phyloP scores from a whole-genome alignment of 2,113 vertebrate species.

The Galbula dea region DNA sequence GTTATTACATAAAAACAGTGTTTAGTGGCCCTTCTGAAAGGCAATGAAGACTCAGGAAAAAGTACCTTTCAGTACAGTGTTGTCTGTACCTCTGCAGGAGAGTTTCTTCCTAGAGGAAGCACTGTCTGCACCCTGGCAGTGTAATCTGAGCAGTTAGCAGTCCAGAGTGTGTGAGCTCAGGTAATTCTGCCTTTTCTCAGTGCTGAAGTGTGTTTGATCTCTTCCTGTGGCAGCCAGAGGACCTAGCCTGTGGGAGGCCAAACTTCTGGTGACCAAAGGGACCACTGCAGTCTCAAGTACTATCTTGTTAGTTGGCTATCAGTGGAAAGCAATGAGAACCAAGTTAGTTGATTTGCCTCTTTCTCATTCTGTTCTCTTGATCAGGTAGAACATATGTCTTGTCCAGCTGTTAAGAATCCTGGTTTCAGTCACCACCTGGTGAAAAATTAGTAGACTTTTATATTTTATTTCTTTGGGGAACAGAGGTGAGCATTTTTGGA shows the following conservation, averaged over 20 bases:
- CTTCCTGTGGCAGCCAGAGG: background rate
- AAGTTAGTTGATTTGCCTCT: background rate
- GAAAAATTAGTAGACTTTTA: background rate
- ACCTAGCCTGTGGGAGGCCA: background rate
- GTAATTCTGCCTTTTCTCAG: background rate
- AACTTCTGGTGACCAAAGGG: background rate
- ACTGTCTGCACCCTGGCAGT: background rate
- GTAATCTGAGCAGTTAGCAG: background rate
- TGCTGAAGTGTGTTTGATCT: background rate
- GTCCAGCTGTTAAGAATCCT: background rate
- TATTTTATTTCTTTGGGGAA: background rate
- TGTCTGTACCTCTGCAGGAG: background rate
- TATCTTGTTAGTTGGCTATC: background rate
- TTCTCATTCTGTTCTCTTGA: background rate
- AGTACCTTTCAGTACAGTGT: background rate
- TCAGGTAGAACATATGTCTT: background rate
- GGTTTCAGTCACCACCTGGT: background rate
- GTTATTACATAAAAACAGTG: constrained; percentile 1
- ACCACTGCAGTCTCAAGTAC: background rate
- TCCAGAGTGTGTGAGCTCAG: background rate
- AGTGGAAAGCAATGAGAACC: background rate
- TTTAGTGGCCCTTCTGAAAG: constrained; percentile 1
- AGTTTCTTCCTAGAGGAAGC: background rate
- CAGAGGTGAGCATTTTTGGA: background rate
- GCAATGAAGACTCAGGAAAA: background rate